These are phyloP conservation scores for Silurus glanis DNA, from an alignment of 2,113 vertebrate species.

Conservation along the genomic window DNA sequence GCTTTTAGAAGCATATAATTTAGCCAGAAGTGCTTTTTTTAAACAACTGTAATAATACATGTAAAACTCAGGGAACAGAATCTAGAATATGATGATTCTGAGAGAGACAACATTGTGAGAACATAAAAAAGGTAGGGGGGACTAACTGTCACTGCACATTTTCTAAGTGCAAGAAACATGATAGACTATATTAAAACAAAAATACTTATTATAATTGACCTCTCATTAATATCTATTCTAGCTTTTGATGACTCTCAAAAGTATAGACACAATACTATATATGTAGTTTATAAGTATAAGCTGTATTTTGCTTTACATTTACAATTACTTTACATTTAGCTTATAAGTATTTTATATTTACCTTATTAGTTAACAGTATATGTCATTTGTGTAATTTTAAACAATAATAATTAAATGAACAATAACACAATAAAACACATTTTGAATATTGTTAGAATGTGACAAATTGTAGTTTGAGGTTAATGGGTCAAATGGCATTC, in stretches of 20 bases:
- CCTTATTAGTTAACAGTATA: too few species aligned
- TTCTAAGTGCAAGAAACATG: not conserved
- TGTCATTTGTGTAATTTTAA: not conserved
- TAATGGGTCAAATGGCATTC: slow-evolving; percentile 11
- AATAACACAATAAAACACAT: too few species aligned
- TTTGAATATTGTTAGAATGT: not conserved
- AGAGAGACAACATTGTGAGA: not conserved
- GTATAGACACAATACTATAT: too few species aligned
- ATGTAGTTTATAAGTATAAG: too few species aligned
- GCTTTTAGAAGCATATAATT: not conserved
- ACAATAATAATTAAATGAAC: not conserved
- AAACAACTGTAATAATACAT: not conserved
- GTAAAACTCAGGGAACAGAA: not conserved
- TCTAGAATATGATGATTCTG: not conserved
- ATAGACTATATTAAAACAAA: not conserved
- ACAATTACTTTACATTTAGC: too few species aligned
- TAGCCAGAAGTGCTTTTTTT: not conserved
- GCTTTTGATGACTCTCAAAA: too few species aligned
- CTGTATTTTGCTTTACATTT: too few species aligned
- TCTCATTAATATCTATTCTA: not conserved
- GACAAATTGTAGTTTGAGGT: not conserved
- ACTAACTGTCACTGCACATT: not conserved
- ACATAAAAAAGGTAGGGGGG: not conserved
- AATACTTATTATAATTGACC: not conserved
- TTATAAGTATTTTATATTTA: too few species aligned